Evolutionary conservation across 2,113 vertebrate species (phyloP).

Genomic region (Ameiurus melas): DNA sequence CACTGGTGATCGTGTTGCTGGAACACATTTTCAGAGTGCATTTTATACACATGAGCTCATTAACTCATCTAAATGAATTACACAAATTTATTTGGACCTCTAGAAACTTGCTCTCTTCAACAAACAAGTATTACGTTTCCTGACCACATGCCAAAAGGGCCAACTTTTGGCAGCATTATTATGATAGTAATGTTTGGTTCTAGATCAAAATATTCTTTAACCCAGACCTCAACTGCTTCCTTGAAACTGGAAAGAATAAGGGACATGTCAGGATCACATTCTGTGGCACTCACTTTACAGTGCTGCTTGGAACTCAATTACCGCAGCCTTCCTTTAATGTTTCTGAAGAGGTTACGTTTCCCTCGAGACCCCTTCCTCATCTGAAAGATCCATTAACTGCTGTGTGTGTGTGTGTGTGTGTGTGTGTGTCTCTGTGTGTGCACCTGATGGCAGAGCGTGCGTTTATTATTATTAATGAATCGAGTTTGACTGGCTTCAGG

Average conservation of each 20-base stretch:
- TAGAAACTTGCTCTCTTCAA: background rate
- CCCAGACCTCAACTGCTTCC: background rate
- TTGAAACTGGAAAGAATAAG: conserved; percentile 3
- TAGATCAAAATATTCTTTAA: background rate
- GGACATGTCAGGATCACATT: background rate
- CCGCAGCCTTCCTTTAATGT: conserved; percentile 24
- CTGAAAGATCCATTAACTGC: conserved; percentile 33
- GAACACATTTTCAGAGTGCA: background rate
- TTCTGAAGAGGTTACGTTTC: conserved; percentile 13
- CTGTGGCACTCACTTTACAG: background rate
- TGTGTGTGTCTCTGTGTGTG: background rate
- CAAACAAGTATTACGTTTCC: background rate
- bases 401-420: background rate
- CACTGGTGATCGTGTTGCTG: background rate
- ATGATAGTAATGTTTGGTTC: background rate
- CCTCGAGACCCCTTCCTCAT: conserved; percentile 1
- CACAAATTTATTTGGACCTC: background rate
- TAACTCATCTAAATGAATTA: background rate
- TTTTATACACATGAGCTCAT: background rate
- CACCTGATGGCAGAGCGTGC: background rate
- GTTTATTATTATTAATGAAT: background rate
- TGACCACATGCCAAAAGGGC: background rate
- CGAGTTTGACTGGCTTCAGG: background rate
- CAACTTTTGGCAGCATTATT: background rate
- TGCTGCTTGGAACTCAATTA: conserved; percentile 3